phyloP scores from a whole-genome alignment of 1,140 invertebrate genomes.

The Trinorchestia longiramus region DNA sequence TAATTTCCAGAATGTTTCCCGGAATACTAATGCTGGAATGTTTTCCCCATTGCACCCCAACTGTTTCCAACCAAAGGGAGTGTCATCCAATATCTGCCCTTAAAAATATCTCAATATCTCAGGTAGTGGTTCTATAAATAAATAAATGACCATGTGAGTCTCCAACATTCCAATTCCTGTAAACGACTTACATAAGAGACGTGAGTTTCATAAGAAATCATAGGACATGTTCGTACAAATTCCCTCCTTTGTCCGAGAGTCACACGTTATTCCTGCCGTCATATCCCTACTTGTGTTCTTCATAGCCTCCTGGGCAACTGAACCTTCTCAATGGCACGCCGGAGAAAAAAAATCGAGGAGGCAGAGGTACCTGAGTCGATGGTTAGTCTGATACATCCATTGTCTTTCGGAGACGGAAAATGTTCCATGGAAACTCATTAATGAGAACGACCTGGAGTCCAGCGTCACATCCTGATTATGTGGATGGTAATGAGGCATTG shows the following conservation, averaged over 20 bases:
- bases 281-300: neutral
- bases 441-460: slow-evolving; percentile 23
- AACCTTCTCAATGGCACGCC: neutral
- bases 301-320: neutral
- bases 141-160: too few species aligned
- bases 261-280: neutral
- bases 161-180: too few species aligned
- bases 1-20: too few species aligned
- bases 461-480: neutral
- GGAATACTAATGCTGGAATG: too few species aligned
- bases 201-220: too few species aligned
- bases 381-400: slow-evolving; percentile 29
- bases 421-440: slow-evolving; percentile 19
- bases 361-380: slow-evolving; percentile 1
- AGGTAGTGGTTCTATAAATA: too few species aligned
- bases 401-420: slow-evolving; percentile 20
- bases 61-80: too few species aligned
- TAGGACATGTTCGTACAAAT: neutral
- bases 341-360: neutral
- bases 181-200: too few species aligned
- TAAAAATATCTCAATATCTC: too few species aligned
- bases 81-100: too few species aligned
- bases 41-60: too few species aligned
- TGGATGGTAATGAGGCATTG: slow-evolving; percentile 5
- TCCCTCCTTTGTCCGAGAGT: neutral